phyloP scores from a whole-genome alignment of 2,113 vertebrate genomes.

The Rhinolophus ferrumequinum region DNA sequence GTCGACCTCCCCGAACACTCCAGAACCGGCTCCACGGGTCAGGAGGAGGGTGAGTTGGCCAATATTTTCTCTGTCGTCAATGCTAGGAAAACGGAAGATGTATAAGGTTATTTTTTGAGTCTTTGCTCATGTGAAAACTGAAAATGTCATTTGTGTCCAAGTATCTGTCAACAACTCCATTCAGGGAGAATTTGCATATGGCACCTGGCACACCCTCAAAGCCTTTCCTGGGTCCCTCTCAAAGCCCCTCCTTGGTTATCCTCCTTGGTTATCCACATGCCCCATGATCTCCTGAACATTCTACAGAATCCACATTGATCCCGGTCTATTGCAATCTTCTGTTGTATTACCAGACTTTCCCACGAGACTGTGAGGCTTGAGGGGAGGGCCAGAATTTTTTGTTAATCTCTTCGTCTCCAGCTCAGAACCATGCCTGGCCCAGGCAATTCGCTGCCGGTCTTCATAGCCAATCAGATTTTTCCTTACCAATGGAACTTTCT shows the following conservation, averaged over 20 bases:
- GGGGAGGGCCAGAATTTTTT: not conserved
- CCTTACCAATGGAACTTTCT: not conserved
- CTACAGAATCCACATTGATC: not conserved
- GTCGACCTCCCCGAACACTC: slow-evolving; percentile 89
- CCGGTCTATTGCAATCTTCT: not conserved
- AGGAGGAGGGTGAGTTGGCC: slow-evolving; percentile 91
- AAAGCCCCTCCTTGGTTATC: not conserved
- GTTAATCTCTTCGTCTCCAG: not conserved
- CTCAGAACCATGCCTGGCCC: not conserved
- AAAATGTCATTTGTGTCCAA: not conserved
- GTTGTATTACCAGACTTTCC: not conserved
- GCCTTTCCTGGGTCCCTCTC: not conserved
- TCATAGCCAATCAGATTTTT: not conserved
- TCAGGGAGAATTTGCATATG: not conserved
- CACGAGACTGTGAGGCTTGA: not conserved
- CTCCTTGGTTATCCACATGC: not conserved
- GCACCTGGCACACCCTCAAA: not conserved
- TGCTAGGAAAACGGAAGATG: not conserved
- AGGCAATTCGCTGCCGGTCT: not conserved
- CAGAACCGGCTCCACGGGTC: slow-evolving; percentile 90
- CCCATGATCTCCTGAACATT: not conserved
- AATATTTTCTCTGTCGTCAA: not conserved
- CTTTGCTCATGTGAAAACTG: not conserved
- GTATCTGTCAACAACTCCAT: not conserved
- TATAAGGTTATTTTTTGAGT: not conserved